Conservation (phyloP, 2,797 vertebrate genomes). For the Merluccius polli region DNA sequence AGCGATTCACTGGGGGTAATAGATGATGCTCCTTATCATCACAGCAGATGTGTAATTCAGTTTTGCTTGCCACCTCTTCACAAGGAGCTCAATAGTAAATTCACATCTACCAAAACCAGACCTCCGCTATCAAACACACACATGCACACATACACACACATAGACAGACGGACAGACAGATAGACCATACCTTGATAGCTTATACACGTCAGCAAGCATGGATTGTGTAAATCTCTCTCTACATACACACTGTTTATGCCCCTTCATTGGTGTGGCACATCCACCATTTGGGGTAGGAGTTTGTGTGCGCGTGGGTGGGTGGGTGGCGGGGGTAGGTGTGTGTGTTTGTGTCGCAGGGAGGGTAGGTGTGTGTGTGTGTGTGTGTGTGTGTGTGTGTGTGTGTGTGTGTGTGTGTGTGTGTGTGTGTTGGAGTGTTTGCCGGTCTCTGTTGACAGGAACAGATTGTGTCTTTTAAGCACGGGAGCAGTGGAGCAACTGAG, state of each 20-base stretch:
- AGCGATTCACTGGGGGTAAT: not conserved
- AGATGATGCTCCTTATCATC: not conserved
- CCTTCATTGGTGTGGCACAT: slow-evolving; percentile 14
- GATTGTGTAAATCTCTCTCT: not conserved
- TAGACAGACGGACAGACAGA: not conserved
- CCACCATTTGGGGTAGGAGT: not conserved
- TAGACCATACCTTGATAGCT: slow-evolving; percentile 7
- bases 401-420: not conserved
- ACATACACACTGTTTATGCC: not conserved
- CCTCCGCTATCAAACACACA: slow-evolving; percentile 4
- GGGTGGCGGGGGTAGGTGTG: not conserved
- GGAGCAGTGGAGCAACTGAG: slow-evolving; percentile 41
- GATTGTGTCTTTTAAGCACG: slow-evolving; percentile 44
- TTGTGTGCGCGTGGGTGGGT: not conserved
- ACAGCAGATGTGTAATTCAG: slow-evolving; percentile 8
- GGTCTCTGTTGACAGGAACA: slow-evolving; percentile 41
- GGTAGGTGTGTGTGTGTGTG: not conserved
- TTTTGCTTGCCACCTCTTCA: slow-evolving; percentile 1
- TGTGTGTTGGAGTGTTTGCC: slow-evolving; percentile 6
- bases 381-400: too few species aligned
- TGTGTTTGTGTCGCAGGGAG: not conserved
- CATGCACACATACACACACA: not conserved
- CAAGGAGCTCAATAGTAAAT: slow-evolving; percentile 16
- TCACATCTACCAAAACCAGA: slow-evolving; percentile 13
- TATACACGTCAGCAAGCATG: not conserved